Evolutionary conservation across 2,797 vertebrate genomes (phyloP), one percentile per base, ranked within the genome.

Genomic region (Babyrousa celebensis): DNA sequence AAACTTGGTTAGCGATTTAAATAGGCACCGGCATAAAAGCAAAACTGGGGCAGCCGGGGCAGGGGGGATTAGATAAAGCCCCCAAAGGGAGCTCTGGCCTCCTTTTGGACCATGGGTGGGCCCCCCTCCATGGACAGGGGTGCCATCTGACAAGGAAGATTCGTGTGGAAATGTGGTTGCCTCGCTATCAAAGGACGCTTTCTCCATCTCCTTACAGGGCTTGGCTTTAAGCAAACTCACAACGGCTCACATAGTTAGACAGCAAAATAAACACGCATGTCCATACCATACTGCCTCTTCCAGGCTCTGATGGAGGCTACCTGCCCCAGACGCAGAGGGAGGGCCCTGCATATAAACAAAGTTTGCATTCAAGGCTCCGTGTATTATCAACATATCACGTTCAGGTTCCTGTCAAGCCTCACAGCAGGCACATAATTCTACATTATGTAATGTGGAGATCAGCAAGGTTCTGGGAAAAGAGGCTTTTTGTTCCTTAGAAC

Each of bases 311-410:
- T 14, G 60, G 72, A 75, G 54, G 29, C 68, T 89, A 83, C 94
- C 91, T 93, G 91, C 52, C 75, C 89, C 67, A 74, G 27, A 36
- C 93, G 60, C 8, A 0, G 79, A 96, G 68, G 83, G 91, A 83
- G 91, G 84, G 78, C 78, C 85, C 40, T 5, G 54, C 3, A 1
- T 56, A 92, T 86, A 96, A 95, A 97, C 85, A 97, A 93, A 95
- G 85, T 67, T 48, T 85, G 95, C 82, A 65, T n/a, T 82, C 89
- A 87, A 93, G 91, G 91, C 95, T 91, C 92, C 32, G 1, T 15
- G 56, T 89, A 74, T 95, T 70, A 95, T 96, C 95, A 92, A 93
- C 95, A 95, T 12, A 77, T 27, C 67, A 40, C 1, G 0, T 79
- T 67, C 67, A 29, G 85, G 32, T 85, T 91, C 58, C 91, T 58